Conservation (phyloP, 2,797 vertebrate species). For the Urophycis tenuis region DNA sequence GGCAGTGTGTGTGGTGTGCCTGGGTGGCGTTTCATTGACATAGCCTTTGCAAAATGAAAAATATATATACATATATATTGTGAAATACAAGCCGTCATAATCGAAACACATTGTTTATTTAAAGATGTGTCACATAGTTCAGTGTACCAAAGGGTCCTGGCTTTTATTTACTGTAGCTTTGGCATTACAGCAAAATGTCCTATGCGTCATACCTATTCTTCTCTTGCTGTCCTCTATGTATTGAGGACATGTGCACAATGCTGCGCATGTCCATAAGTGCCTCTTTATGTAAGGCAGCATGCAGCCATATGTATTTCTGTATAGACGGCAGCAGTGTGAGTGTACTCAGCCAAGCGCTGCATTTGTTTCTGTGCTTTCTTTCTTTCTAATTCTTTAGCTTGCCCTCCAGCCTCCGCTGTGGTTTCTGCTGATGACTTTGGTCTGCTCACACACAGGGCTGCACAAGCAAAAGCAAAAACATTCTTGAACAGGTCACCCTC, state of each 20-base stretch:
- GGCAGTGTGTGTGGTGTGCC: too few species aligned
- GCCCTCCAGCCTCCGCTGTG: slow-evolving; percentile 58
- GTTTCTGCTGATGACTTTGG: slow-evolving; percentile 59
- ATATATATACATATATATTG: too few species aligned
- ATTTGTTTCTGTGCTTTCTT: slow-evolving; percentile 40
- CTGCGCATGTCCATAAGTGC: not conserved
- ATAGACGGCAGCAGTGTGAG: slow-evolving; percentile 11
- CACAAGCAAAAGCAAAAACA: not conserved
- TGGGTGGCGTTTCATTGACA: too few species aligned
- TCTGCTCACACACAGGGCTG: slow-evolving; percentile 30
- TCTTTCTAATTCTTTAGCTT: slow-evolving; percentile 21
- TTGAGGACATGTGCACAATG: too few species aligned
- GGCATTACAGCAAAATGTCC: too few species aligned
- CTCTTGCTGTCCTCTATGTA: too few species aligned
- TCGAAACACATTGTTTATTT: not conserved
- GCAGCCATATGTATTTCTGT: slow-evolving; percentile 27
- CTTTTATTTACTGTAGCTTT: too few species aligned
- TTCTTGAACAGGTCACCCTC: slow-evolving; percentile 27
- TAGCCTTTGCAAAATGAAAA: too few species aligned
- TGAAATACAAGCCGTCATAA: not conserved
- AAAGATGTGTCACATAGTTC: too few species aligned
- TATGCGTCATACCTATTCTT: too few species aligned
- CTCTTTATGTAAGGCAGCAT: not conserved
- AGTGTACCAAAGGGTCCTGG: too few species aligned
- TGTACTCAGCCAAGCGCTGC: slow-evolving; percentile 45